Conservation (phyloP, 2,113 vertebrate species). For the Enhydra lutris region DNA sequence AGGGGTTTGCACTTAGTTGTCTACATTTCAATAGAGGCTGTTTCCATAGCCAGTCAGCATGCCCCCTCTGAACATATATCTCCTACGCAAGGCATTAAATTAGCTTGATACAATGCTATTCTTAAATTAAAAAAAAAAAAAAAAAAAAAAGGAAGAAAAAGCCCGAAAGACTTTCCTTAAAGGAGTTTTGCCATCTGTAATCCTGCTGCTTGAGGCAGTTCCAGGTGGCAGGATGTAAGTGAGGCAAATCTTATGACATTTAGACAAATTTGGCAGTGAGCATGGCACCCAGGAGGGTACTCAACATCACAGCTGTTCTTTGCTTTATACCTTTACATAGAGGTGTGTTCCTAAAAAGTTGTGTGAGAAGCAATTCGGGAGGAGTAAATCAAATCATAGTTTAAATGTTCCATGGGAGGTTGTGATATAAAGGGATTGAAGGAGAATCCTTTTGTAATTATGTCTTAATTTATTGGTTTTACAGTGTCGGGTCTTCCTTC, state of each 20-base stretch:
- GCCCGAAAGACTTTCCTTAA: constrained; percentile 21
- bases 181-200: constrained; percentile 61
- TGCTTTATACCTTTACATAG: constrained; percentile 35
- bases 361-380: background rate
- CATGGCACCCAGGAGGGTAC: constrained; percentile 59
- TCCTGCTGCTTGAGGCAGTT: constrained; percentile 60
- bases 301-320: constrained; percentile 62
- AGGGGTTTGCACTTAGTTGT: background rate
- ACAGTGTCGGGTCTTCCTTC: background rate
- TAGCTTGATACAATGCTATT: background rate
- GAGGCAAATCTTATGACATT: constrained; percentile 70
- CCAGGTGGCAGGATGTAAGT: constrained; percentile 58
- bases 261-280: constrained; percentile 68
- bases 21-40: background rate
- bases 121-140: background rate
- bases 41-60: background rate
- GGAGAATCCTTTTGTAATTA: constrained; percentile 38
- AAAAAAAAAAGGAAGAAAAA: background rate
- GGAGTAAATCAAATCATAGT: constrained; percentile 53
- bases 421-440: background rate
- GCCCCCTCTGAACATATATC: background rate
- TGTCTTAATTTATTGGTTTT: constrained; percentile 40
- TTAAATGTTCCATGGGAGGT: background rate
- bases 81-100: background rate
- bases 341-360: constrained; percentile 55